Evolutionary conservation across 2,888 invertebrate genomes (phyloP), one percentile per base, ranked within the genome.

Genomic region (Agonopterix arenella): DNA sequence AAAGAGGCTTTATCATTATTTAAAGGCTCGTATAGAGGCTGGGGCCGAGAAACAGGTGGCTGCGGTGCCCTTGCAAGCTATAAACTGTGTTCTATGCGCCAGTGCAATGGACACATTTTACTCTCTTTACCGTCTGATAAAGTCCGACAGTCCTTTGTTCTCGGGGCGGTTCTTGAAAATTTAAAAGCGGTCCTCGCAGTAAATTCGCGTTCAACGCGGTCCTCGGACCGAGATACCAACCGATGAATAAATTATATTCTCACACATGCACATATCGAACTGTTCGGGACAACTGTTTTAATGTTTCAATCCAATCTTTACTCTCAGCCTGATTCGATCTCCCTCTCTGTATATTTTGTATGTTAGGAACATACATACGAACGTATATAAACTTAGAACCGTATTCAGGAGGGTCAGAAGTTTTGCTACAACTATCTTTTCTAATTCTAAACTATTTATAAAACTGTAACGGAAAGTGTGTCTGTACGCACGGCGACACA

Each of bases 121-220:
- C 80, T 77, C 73, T 77, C 77, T 82, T 84, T 83, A 82, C 73
- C 65, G 74, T 70, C 71, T 73, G 76, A 79, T 78, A 77, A 78
- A 82, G 70, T 72, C 74, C 68, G 69, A 64, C 71, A 69, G 64
- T 71, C 75, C 79, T 80, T 79, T 84, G 81, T 84, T 78, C 79
- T 70, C 70, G 60, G 60, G 60, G 62, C 63, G 66, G 66, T 67
- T 79, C 78, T 78, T 82, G 76, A 78, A 81, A 83, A 75, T 84
- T 83, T 83, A 80, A 84, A 83, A 77, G 70, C 76, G 71, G 70
- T 75, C 73, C 73, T 76, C 61, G 79, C 73, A 68, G 76, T 80
- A 79, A 82, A 81, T 79, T 78, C 66, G 61, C 66, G 61, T 74
- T 69, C 66, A 66, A 61, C 61, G 56, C 53, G 61, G 62, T 57